Base-by-base conservation (phyloP, 2,888 invertebrate genomes). In the Sylvicola fuscatus region DNA sequence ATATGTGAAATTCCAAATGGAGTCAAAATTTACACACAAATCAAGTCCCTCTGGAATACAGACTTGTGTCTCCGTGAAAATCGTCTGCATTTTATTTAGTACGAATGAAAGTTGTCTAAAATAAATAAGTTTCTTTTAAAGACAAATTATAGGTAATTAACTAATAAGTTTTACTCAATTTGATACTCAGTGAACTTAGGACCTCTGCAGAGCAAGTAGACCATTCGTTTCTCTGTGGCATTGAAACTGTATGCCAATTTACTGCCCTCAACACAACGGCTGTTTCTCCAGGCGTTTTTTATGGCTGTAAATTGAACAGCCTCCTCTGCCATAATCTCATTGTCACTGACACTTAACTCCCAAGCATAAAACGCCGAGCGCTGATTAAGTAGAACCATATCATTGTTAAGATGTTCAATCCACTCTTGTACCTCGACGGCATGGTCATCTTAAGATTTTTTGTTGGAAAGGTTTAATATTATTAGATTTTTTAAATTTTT, bases 121-220 rank as follows among this genome's bases (percentile, higher is more conserved):
- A n/a, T n/a, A n/a, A n/a, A n/a, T n/a, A n/a, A n/a, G n/a, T n/a
- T n/a, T 21, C 4, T 6, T 21, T 21, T 21, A 21, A 21, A 6
- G 4, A 6, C 8, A 8, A 21, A 21, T 6, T 21, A 21, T 21
- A 8, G 4, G 21, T 6, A 8, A 21, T 8, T n/a, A 21, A 21
- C 8, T 21, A 6, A 6, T 21, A 21, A 21, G 8, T 8, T 44
- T 41, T 60, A 47, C 72, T 64, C 61, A 7, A 65, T 61, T 48
- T 71, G 66, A 33, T 61, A 49, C 32, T 58, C 54, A 3, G 62
- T 64, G 47, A 62, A 73, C 36, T 58, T 64, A 0, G 73, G 70
- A 30, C 74, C 75, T 44, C 70, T 58, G 45, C 77, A 78, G 30
- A 76, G 44, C 10, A 75, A 51, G 53, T 65, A 64, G 2, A 29